phyloP scores from a whole-genome alignment of 2,113 vertebrate species.

The Enhydra lutris region DNA sequence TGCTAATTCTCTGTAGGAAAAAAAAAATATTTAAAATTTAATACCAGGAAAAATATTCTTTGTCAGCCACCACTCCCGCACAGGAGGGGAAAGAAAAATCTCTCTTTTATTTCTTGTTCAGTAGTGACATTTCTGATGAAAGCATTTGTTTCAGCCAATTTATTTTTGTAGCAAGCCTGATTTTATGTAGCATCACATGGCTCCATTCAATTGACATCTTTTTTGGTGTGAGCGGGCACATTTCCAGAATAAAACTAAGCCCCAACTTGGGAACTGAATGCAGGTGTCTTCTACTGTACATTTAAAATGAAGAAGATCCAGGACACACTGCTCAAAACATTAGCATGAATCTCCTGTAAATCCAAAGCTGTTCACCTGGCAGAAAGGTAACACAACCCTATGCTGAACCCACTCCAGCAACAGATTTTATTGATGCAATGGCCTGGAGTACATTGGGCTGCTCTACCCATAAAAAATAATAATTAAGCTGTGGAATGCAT shows the following conservation, averaged over 20 bases:
- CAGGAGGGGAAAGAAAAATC: not conserved
- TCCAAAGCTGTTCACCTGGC: conserved; percentile 38
- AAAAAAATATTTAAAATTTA: conserved; percentile 43
- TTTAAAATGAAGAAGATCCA: not conserved
- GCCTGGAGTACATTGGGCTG: conserved; percentile 13
- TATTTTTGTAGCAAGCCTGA: conserved; percentile 57
- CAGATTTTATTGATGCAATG: conserved; percentile 30
- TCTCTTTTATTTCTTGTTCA: conserved; percentile 51
- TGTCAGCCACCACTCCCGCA: not conserved
- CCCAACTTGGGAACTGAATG: not conserved
- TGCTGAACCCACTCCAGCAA: not conserved
- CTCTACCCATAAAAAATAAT: conserved; percentile 56
- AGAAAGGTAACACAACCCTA: not conserved
- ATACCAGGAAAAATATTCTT: not conserved
- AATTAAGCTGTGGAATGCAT: conserved; percentile 33
- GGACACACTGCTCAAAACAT: conserved; percentile 5
- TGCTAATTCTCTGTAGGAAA: conserved; percentile 18
- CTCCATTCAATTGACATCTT: conserved; percentile 16
- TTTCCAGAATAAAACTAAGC: conserved; percentile 37
- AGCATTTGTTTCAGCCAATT: conserved; percentile 63
- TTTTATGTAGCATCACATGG: conserved; percentile 50
- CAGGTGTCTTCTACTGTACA: not conserved
- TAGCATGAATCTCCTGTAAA: conserved; percentile 17
- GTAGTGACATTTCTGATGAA: conserved; percentile 57
- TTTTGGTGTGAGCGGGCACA: conserved; percentile 12